phyloP scores from a whole-genome alignment of 2,113 vertebrate genomes.

The Noctilio leporinus region DNA sequence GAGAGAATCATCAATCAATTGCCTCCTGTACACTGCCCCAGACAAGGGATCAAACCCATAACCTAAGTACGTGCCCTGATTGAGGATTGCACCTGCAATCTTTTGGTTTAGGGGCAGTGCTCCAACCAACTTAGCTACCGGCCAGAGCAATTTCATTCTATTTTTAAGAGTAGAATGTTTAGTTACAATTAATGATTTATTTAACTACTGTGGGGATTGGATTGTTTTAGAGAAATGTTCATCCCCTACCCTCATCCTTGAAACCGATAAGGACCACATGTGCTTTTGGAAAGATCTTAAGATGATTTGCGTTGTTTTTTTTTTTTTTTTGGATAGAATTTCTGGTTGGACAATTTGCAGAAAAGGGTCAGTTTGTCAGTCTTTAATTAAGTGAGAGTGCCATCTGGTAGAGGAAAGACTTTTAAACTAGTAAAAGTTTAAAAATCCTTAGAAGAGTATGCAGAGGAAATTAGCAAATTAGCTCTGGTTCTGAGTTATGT shows the following conservation, averaged over 20 bases:
- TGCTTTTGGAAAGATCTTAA: neutral
- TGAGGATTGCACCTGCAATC: too few species aligned
- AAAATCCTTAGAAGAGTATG: neutral
- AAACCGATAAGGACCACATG: neutral
- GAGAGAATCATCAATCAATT: too few species aligned
- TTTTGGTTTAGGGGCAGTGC: too few species aligned
- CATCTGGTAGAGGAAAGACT: conserved; percentile 42
- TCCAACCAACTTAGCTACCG: too few species aligned
- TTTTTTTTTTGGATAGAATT: neutral
- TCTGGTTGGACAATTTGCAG: neutral
- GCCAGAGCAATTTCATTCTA: neutral
- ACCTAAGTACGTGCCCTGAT: too few species aligned
- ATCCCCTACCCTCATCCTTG: neutral
- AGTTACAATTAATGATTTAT: neutral
- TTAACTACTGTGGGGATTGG: neutral
- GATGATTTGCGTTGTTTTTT: neutral
- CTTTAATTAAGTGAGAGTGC: conserved; percentile 23
- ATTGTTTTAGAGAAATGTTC: neutral
- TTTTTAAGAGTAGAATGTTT: neutral
- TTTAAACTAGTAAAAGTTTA: neutral
- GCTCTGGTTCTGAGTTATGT: neutral
- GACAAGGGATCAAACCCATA: too few species aligned
- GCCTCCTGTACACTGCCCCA: too few species aligned
- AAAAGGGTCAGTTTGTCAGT: neutral
- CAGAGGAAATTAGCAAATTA: neutral